A percentile compares a stretch with the other conserved stretches of the same genome.
phyloP scores from a whole-genome alignment of 2,797 vertebrate species.

The Manis crassicaudata region DNA sequence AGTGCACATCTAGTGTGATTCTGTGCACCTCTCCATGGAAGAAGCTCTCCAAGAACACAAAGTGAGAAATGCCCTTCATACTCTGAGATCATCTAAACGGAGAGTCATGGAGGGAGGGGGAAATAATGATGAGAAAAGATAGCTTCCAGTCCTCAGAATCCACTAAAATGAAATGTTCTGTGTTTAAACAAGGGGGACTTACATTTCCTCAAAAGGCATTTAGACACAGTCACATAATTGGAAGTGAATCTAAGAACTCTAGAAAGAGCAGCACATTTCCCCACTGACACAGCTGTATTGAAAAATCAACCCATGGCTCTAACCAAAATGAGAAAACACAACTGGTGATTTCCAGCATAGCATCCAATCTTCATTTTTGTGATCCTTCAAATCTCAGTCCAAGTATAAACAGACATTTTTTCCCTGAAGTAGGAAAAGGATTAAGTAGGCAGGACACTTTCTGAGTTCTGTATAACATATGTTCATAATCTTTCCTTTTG shows the following conservation, averaged over 20 bases:
- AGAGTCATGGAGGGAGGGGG: not conserved
- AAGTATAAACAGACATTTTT: slow-evolving; percentile 72
- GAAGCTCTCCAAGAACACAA: not conserved
- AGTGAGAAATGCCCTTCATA: not conserved
- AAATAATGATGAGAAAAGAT: not conserved
- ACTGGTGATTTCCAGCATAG: slow-evolving; percentile 59
- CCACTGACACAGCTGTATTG: slow-evolving; percentile 10
- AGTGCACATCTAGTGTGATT: not conserved
- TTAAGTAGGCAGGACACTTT: slow-evolving; percentile 81
- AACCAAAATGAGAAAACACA: slow-evolving; percentile 70
- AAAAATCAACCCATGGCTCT: slow-evolving; percentile 43
- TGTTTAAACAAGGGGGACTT: slow-evolving; percentile 20
- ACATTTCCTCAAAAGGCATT: slow-evolving; percentile 22
- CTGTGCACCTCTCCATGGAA: not conserved
- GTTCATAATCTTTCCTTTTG: slow-evolving; percentile 82
- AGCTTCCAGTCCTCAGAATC: not conserved
- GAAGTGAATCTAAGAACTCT: slow-evolving; percentile 43
- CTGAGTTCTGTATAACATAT: slow-evolving; percentile 71
- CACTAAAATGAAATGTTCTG: not conserved
- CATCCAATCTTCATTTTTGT: slow-evolving; percentile 67
- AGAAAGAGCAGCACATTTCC: not conserved
- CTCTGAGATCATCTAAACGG: not conserved
- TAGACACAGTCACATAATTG: not conserved
- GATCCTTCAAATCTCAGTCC: slow-evolving; percentile 68
- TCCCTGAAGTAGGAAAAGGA: slow-evolving; percentile 78